These are phyloP conservation scores for Cynopterus sphinx DNA, from an alignment of 2,797 vertebrate genomes.

Conservation along the genomic window DNA sequence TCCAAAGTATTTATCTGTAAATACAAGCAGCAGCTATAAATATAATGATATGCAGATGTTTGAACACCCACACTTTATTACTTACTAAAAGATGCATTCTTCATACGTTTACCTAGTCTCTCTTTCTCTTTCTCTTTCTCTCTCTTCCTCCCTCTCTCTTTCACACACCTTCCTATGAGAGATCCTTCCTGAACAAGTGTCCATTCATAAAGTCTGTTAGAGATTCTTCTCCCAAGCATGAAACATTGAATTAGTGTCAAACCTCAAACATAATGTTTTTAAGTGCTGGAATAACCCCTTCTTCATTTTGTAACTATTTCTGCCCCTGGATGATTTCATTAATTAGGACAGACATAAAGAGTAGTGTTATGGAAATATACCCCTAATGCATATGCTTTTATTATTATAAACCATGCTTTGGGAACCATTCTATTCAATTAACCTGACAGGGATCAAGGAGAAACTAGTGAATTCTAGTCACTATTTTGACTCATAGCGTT, in stretches of 20 bases:
- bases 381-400: not conserved
- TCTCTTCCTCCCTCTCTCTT: not conserved
- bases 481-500: not conserved
- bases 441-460: not conserved
- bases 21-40: not conserved
- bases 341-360: slow-evolving; percentile 68
- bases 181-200: not conserved
- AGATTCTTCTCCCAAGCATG: not conserved
- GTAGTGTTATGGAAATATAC: not conserved
- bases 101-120: not conserved
- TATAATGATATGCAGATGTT: not conserved
- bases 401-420: slow-evolving; percentile 18
- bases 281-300: not conserved
- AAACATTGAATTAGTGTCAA: slow-evolving; percentile 63
- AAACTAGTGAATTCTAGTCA: not conserved
- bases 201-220: slow-evolving; percentile 24
- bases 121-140: not conserved
- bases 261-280: slow-evolving; percentile 49
- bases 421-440: slow-evolving; percentile 39
- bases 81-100: not conserved
- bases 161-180: not conserved
- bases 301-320: slow-evolving; percentile 39
- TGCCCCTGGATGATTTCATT: slow-evolving; percentile 24
- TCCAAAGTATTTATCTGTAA: not conserved
- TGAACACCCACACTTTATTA: not conserved